Evolutionary conservation across 1,140 invertebrate genomes (phyloP).

Genomic region (Sitobion miscanthi): DNA sequence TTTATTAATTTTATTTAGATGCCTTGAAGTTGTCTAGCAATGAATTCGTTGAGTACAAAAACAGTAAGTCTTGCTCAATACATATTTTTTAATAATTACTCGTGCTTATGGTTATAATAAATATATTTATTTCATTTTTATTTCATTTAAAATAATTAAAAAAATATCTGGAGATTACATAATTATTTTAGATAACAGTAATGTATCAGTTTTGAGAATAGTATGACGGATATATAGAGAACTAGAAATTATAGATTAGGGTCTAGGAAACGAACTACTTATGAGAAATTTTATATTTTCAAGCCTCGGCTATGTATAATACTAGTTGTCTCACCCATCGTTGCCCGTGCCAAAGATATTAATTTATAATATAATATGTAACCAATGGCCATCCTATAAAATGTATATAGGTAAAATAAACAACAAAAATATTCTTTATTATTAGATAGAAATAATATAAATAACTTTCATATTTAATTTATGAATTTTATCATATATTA

Average conservation of each 20-base stretch:
- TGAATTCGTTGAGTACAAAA: not conserved
- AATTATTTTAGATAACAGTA: constrained; percentile 26
- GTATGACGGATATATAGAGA: constrained; percentile 4
- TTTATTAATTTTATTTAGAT: not conserved
- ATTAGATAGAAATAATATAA: too few species aligned
- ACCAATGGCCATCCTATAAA: too few species aligned
- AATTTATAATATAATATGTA: too few species aligned
- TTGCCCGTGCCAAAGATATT: too few species aligned
- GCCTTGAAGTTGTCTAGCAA: not conserved
- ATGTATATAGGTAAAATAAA: too few species aligned
- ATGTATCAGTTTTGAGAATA: constrained; percentile 37
- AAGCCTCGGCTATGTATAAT: too few species aligned
- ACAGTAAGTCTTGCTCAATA: not conserved
- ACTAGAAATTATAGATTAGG: constrained; percentile 48
- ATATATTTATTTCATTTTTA: not conserved
- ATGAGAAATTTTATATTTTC: too few species aligned
- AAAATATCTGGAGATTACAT: not conserved
- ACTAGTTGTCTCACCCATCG: too few species aligned
- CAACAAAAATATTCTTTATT: too few species aligned
- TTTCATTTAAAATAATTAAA: too few species aligned
- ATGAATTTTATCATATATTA: too few species aligned
- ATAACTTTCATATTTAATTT: too few species aligned
- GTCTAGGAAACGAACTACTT: constrained; percentile 31
- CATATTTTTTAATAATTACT: not conserved
- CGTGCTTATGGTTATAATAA: not conserved